Evolutionary conservation across 2,888 invertebrate species (phyloP).

Genomic region (Galeruca laticollis): DNA sequence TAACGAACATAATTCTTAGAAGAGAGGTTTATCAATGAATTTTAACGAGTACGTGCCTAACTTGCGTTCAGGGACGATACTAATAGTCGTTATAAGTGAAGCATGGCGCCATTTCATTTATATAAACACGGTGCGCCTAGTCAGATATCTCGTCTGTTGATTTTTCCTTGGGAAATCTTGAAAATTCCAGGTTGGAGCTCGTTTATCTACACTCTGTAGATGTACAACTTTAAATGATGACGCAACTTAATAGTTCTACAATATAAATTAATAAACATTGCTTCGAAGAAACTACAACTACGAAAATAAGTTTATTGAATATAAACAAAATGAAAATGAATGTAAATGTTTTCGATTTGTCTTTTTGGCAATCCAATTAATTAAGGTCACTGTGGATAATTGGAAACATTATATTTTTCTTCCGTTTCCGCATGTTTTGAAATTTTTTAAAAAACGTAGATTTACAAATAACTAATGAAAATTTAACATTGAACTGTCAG

Average conservation of each 20-base stretch:
- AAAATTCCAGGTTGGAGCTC: slow-evolving; percentile 38
- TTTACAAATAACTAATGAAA: no score
- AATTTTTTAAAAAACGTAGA: no score
- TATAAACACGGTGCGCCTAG: slow-evolving; percentile 65
- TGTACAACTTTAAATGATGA: neutral
- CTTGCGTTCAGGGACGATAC: slow-evolving; percentile 65
- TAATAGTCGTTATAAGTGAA: slow-evolving; percentile 67
- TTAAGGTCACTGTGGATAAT: no score
- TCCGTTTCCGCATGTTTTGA: no score
- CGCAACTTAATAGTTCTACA: neutral
- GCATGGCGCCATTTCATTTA: slow-evolving; percentile 68
- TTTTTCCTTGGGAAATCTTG: slow-evolving; percentile 51
- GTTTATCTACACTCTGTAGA: slow-evolving; percentile 17
- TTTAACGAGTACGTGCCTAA: slow-evolving; percentile 64
- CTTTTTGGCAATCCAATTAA: no score
- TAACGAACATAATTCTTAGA: slow-evolving; percentile 57
- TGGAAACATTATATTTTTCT: no score
- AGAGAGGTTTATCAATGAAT: slow-evolving; percentile 62
- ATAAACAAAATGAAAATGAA: no score
- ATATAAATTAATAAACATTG: neutral
- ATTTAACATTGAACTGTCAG: no score
- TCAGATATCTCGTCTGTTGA: slow-evolving; percentile 57
- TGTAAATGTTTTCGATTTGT: no score
- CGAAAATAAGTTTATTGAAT: neutral
- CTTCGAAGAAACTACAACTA: neutral